Evolutionary conservation across 2,888 invertebrate species (phyloP).

Genomic region (Gymnoscelis rufifasciata): DNA sequence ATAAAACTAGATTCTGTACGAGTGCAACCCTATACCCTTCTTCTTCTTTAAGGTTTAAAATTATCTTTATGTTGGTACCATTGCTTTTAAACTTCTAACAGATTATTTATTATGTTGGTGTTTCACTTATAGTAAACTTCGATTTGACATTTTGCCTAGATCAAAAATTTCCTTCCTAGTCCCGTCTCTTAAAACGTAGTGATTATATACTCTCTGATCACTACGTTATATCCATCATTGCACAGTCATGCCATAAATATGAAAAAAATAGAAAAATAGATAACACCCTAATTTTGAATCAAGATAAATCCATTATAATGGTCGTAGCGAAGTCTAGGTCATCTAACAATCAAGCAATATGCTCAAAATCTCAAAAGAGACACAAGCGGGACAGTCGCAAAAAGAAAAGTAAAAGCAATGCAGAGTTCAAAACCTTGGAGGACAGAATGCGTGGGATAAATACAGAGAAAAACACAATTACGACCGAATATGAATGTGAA

Average conservation of each 20-base stretch:
- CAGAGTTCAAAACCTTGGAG: constrained; percentile 33
- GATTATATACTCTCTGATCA: neutral
- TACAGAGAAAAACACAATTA: constrained; percentile 46
- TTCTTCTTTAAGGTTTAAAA: no score
- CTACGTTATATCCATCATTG: no score
- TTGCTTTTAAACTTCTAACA: no score
- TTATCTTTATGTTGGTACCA: no score
- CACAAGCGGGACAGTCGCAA: constrained; percentile 22
- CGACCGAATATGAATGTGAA: constrained; percentile 14
- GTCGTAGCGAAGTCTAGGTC: constrained; percentile 25
- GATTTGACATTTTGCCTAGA: no score
- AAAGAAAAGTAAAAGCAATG: constrained; percentile 43
- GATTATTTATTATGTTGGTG: no score
- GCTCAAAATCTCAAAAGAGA: neutral
- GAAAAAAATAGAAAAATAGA: constrained; percentile 6
- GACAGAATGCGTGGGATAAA: constrained; percentile 55
- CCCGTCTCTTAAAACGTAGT: no score
- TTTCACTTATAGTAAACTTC: no score
- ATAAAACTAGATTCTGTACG: no score
- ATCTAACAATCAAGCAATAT: constrained; percentile 29
- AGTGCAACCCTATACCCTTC: no score
- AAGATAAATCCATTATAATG: constrained; percentile 14
- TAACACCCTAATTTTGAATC: constrained; percentile 17
- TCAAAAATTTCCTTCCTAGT: no score
- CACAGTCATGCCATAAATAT: neutral